Base-by-base conservation (phyloP, 2,888 invertebrate species). In the Ochropacha duplaris region DNA sequence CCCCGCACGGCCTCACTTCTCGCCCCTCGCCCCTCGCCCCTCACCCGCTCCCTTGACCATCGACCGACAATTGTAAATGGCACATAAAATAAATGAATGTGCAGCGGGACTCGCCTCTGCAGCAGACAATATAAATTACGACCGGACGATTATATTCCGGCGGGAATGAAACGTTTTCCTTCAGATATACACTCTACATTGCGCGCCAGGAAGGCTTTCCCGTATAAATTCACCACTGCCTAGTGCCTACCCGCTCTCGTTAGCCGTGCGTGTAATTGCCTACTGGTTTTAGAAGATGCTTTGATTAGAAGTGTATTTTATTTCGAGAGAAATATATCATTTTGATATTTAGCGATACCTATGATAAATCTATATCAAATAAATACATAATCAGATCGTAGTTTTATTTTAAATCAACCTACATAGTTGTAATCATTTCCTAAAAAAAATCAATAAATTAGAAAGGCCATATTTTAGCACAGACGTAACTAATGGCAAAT, bases 41-140 rank as follows among this genome's bases (percentile, higher is more conserved):
- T 78, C 77, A 68, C 81, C 83, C 77, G 83, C 89, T 90, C 93
- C 93, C 93, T 93, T 93, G 93, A 92, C 93, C 93, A 93, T 93
- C 92, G 93, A 93, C 92, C 93, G 93, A 93, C 93, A 92, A 93
- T 93, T 93, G 93, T 93, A 93, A 93, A 93, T 93, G 93, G 93
- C 93, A 93, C 93, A 93, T 93, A 93, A 93, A 93, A 93, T 93
- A 93, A 93, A 93, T 93, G 93, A 93, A 93, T 93, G 93, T 93
- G 93, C 93, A 92, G 88, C 88, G 92, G 90, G 90, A 90, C 91
- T 89, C 88, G 92, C 90, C 92, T 92, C 93, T 93, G 93, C 93
- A 93, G 87, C 92, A 93, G 93, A 93, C 93, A 93, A 93, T 93
- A 93, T 93, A 93, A 93, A 93, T 93, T 93, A 93, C 93, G 90